These are phyloP conservation scores for Tipula helvola DNA, from an alignment of 2,888 invertebrate genomes.

Conservation along the genomic window DNA sequence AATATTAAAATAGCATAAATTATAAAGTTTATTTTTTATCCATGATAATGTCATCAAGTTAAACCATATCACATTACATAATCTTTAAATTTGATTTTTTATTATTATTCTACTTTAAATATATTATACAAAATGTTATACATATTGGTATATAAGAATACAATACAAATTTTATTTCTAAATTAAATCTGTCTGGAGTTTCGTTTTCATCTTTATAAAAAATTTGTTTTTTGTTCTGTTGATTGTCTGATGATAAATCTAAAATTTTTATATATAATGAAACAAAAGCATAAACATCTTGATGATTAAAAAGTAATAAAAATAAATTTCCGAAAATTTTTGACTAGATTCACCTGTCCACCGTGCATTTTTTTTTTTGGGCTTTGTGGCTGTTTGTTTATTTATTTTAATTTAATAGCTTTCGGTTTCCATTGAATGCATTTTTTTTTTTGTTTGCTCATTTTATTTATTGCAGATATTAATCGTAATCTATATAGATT, in stretches of 20 bases:
- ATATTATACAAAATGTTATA: not conserved
- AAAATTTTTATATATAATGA: not conserved
- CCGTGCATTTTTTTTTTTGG: not conserved
- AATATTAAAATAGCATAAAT: not conserved
- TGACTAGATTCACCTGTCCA: not conserved
- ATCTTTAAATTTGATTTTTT: not conserved
- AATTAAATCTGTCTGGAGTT: not conserved
- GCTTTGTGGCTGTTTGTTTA: not conserved
- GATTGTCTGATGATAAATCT: not conserved
- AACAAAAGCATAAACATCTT: not conserved
- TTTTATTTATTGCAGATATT: not conserved
- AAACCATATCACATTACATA: not conserved
- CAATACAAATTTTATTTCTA: not conserved
- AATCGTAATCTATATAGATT: not conserved
- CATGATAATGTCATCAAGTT: not conserved
- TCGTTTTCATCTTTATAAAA: not conserved
- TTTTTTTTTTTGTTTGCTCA: not conserved
- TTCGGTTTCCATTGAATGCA: not conserved
- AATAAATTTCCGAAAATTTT: not conserved
- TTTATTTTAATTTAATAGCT: not conserved
- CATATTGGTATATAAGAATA: not conserved
- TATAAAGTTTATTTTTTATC: not conserved
- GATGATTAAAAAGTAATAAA: not conserved
- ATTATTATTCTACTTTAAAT: not conserved
- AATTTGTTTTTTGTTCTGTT: not conserved